Evolutionary conservation across 2,113 vertebrate species (phyloP), one percentile per base, ranked within the genome.

Genomic region (Columbina picui): DNA sequence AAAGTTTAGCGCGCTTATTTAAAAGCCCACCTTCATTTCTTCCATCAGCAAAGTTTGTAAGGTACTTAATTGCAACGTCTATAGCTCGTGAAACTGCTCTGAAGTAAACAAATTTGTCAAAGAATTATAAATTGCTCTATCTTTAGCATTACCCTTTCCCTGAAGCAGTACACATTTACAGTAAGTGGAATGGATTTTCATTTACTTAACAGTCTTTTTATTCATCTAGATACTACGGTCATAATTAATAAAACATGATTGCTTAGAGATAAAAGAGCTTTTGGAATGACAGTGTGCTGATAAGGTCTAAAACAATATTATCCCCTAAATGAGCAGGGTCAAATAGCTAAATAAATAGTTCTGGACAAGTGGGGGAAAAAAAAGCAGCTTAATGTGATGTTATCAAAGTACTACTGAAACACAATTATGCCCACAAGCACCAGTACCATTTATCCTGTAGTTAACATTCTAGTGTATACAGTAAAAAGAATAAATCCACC

Each of bases 401-500:
- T 88, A 89, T 55, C 43, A 27, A 84, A 90, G 49, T 91, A 60
- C 53, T 63, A 64, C 63, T 74, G 17, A 74, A 90, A 53, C 82
- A 15, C 49, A 92, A 53, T 61, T 36, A 45, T 84, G 86, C 75
- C 81, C 59, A 32, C 18, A 74, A 93, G 69, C 84, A 89, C 2
- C 4, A 92, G 67, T 15, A 45, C 43, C 61, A 80, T 92, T 75
- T 32, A 91, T 59, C 82, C 78, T 88, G 74, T 21, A 91, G 73
- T 59, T 77, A 81, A 52, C 92, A 89, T 74, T 50, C 73, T 34
- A 89, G 55, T 67, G 45, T 57, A 73, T 69, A 71, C 4, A 10
- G 61, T 65, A 97, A 74, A 94, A 90, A 96, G 88, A 97, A 94
- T 89, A 97, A 98, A 96, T 94, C 90, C 95, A 98, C 98, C 98